Evolutionary conservation across 1,140 invertebrate species (phyloP).

Genomic region (Colletes latitarsis): DNA sequence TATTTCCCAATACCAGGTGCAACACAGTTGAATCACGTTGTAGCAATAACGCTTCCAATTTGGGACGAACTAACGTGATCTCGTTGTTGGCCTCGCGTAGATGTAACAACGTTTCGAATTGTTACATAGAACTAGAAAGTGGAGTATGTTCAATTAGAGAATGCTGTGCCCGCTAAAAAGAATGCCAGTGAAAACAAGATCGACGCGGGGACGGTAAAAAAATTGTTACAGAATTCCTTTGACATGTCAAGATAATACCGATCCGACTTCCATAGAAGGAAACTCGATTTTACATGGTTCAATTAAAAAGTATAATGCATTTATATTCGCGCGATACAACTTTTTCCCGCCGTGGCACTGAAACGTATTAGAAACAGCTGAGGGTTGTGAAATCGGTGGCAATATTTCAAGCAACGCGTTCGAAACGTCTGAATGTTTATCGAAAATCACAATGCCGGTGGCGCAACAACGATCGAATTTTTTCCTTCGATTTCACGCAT

Average conservation of each 20-base stretch:
- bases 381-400: neutral
- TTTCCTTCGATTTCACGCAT: neutral
- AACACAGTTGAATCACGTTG: slow-evolving; percentile 6
- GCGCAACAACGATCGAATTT: neutral
- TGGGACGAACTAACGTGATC: neutral
- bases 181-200: slow-evolving; percentile 43
- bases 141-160: slow-evolving; percentile 63
- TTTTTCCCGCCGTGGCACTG: neutral
- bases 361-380: neutral
- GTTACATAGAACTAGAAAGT: slow-evolving; percentile 70
- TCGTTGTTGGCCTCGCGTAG: slow-evolving; percentile 21
- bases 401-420: neutral
- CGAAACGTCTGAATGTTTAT: neutral
- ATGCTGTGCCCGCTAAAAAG: slow-evolving; percentile 36
- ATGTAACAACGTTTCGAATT: slow-evolving; percentile 47
- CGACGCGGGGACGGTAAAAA: neutral
- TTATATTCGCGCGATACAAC: neutral
- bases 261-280: neutral
- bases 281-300: neutral
- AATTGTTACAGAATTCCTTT: slow-evolving; percentile 13
- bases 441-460: too few species aligned
- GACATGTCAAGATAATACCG: slow-evolving; percentile 19
- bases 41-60: slow-evolving; percentile 30
- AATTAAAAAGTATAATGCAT: slow-evolving; percentile 27
- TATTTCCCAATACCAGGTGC: neutral